These are phyloP conservation scores for Copsychus sechellarum DNA, from an alignment of 2,113 vertebrate genomes.

Conservation along the genomic window DNA sequence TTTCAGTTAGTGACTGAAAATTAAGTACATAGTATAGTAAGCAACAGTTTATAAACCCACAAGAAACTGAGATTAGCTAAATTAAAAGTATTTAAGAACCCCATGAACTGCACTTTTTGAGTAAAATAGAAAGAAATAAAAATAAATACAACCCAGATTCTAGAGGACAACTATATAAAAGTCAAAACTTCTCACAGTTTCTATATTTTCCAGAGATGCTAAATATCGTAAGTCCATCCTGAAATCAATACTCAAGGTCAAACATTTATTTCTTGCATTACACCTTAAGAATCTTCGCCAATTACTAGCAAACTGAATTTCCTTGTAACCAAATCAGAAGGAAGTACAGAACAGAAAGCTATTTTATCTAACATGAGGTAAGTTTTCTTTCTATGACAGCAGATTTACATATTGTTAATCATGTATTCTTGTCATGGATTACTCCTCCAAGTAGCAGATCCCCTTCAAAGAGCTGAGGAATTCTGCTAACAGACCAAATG, in stretches of 20 bases:
- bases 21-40: background rate
- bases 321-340: background rate
- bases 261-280: background rate
- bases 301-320: background rate
- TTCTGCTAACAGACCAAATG: background rate
- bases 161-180: background rate
- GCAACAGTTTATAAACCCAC: background rate
- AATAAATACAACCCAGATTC: background rate
- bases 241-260: background rate
- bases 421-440: background rate
- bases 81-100: background rate
- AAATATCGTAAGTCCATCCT: background rate
- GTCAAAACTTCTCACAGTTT: background rate
- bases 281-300: background rate
- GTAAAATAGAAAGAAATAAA: background rate
- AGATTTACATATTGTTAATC: background rate
- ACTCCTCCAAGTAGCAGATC: background rate
- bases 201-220: background rate
- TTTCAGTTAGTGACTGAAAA: background rate
- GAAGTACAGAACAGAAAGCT: background rate
- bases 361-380: background rate
- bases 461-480: background rate
- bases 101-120: background rate
- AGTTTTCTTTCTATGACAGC: background rate
- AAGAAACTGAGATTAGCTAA: background rate